Evolutionary conservation across 2,113 vertebrate genomes (phyloP), one percentile per base, ranked within the genome.

Genomic region (Oryzias curvinotus): DNA sequence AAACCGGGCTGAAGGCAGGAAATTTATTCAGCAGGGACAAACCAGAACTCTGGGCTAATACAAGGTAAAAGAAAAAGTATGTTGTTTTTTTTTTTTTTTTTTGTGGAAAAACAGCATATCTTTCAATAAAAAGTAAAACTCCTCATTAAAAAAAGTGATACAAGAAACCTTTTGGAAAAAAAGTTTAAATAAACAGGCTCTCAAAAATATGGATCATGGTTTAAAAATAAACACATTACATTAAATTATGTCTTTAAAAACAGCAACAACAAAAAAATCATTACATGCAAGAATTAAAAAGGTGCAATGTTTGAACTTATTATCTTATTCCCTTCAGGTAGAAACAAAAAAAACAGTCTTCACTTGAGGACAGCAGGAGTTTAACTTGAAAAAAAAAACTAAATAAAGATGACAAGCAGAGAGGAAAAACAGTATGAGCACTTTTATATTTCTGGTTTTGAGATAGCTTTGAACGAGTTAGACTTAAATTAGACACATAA

Each of bases 1-100:
- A 68, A 54, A 64, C 4, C 16, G 19, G 60, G 26, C 45, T 51
- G 15, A 64, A 53, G 10, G 58, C 17, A 46, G 60, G 52, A 54
- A 70, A 65, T 75, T n/a, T 64, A 62, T 85, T 73, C 77, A 72
- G 48, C 18, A 45, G 55, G 36, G 53, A 68, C 61, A 43, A 23
- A 51, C 61, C 16, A 51, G 71, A 80, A 65, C 75, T 63, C 54
- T 19, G 47, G 16, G 23, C 7, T 21, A 36, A 69, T 65, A 48
- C 28, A 17, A 23, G 21, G 21, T 23, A 28, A n/a, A 28, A 42
- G 62, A 52, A 48, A 19, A 74, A 57, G 76, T 69, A 28, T 76
- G 56, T 54, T 70, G 10, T 60, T 65, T 75, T 50, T 74, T 52
- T 76, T 53, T 54, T 70, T 7, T 60, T 65, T 75, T 50, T 74